Conservation (phyloP, 2,888 invertebrate genomes). For the Quadriops clusia region DNA sequence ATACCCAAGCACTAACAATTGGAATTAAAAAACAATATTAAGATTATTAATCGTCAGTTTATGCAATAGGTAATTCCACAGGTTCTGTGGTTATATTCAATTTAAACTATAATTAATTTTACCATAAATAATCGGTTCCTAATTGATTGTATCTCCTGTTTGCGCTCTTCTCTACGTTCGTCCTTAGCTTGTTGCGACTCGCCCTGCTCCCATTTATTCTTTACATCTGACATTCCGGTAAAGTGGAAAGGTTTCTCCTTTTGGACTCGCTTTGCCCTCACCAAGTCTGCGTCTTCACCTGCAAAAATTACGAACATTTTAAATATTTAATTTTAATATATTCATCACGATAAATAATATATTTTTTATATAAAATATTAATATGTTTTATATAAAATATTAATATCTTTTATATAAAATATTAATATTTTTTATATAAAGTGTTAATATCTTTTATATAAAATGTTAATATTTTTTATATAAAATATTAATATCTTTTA, state of each 20-base stretch:
- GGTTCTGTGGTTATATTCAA: no score
- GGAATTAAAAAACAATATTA: no score
- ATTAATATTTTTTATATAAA: no score
- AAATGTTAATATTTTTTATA: no score
- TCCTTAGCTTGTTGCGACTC: constrained; percentile 42
- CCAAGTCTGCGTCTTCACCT: constrained; percentile 52
- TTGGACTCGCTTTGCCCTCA: constrained; percentile 44
- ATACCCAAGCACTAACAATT: no score
- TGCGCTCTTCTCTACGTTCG: constrained; percentile 65
- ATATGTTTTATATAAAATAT: background rate
- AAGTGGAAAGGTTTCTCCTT: constrained; percentile 70
- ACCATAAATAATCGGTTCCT: constrained; percentile 75
- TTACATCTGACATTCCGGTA: constrained; percentile 74
- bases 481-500: no score
- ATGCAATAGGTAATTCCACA: no score
- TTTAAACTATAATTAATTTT: no score
- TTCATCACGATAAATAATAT: background rate
- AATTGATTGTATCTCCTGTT: constrained; percentile 80
- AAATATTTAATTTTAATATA: background rate
- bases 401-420: no score
- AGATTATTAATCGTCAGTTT: no score
- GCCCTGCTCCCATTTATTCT: constrained; percentile 69
- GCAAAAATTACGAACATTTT: constrained; percentile 22
- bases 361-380: background rate
- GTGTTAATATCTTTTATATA: no score